Base-by-base conservation (phyloP, 2,888 invertebrate species). In the Hedya salicella region DNA sequence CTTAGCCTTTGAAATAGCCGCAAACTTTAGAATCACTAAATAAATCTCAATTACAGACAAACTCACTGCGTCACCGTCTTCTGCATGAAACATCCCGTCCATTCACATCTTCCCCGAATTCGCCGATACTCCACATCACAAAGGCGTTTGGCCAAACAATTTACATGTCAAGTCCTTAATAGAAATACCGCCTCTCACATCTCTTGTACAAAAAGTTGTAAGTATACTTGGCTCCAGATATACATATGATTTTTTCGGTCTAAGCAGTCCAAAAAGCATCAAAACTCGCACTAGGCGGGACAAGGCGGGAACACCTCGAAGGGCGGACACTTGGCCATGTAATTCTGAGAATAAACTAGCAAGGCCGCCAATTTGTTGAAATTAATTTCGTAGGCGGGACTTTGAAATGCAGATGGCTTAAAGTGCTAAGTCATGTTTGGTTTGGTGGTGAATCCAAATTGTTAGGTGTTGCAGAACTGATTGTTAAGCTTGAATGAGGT, bases 61-160 rank as follows among this genome's bases (percentile, higher is more conserved):
- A 36, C 59, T 32, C 6, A 48, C n/a, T 46, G 14, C 14, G 13
- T 14, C 39, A 16, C 30, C 17, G 25, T 32, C n/a, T 49, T 46
- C 19, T 48, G 19, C 17, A 25, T 14, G 32, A 59, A 48, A 36
- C 44, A 48, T 48, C 36, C 11, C 59, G 39, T 48, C 36, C 59
- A 54, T 56, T 39, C n/a, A 16, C 13, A 9, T 39, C 36, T 56
- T 63, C 54, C 5, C 17, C 39, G 62, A 63, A 63, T 19, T 39
- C 3, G n/a, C 8, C 54, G 44, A 42, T 39, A 52, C 59, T 65
- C 57, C 59, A 65, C 42, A 59, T 44, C 36, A 77, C 72, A 81
- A 81, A 78, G 70, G 69, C 70, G 77, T 71, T 84, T 83, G 78
- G 76, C 84, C 82, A 81, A 85, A 85, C 84, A 82, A 85, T 84